phyloP scores from a whole-genome alignment of 1,140 invertebrate genomes.

The Scylla paramamosain region DNA sequence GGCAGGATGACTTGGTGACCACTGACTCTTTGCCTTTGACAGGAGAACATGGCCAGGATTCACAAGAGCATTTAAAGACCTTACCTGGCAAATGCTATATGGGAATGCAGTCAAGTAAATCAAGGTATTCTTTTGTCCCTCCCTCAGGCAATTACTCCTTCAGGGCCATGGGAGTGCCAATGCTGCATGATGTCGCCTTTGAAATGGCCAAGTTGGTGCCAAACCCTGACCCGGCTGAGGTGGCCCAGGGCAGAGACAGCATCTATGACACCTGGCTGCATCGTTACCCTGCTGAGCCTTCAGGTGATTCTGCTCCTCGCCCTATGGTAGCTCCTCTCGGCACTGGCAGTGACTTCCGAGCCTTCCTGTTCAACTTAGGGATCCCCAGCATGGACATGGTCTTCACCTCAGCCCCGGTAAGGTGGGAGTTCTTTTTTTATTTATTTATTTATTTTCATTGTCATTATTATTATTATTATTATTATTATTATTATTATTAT shows the following conservation, averaged over 20 bases:
- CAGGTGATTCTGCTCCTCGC: neutral
- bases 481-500: no score
- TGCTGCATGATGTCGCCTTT: conserved; percentile 11
- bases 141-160: conserved; percentile 42
- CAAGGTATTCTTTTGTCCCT: neutral
- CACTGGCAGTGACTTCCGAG: conserved; percentile 59
- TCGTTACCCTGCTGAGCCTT: neutral
- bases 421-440: neutral
- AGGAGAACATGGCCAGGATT: no score
- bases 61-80: no score
- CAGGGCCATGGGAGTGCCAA: neutral
- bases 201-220: conserved; percentile 4
- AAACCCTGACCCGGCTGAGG: conserved; percentile 43
- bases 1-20: no score
- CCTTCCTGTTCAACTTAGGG: conserved; percentile 57
- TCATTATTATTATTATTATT: no score
- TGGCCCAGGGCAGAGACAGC: neutral
- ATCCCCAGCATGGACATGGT: conserved; percentile 56
- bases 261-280: conserved; percentile 44
- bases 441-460: neutral
- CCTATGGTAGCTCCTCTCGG: conserved; percentile 33
- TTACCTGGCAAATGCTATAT: no score
- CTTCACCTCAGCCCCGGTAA: conserved; percentile 37
- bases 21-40: no score
- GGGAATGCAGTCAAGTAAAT: no score